Evolutionary conservation across 2,113 vertebrate species (phyloP).

Genomic region (Mola mola): DNA sequence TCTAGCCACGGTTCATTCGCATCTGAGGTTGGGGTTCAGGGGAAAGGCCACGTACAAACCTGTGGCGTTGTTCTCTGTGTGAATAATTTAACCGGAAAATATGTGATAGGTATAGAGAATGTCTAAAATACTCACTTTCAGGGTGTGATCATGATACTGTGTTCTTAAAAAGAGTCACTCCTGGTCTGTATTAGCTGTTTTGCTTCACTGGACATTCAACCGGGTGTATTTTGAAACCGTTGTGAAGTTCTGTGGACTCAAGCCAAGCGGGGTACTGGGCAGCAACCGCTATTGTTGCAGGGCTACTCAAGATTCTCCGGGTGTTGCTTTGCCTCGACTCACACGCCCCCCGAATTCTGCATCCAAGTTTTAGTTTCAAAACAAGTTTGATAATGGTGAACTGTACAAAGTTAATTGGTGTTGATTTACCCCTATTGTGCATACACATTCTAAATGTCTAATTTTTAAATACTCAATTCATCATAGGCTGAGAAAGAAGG

Average conservation of each 20-base stretch:
- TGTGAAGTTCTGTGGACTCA: slow-evolving; percentile 20
- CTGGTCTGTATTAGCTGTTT: slow-evolving; percentile 28
- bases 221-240: slow-evolving; percentile 41
- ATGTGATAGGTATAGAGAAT: slow-evolving; percentile 3
- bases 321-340: slow-evolving; percentile 41
- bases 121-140: slow-evolving; percentile 1
- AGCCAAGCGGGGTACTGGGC: slow-evolving; percentile 39
- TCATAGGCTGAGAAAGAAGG: slow-evolving; percentile 21
- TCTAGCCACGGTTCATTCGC: slow-evolving; percentile 18
- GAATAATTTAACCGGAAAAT: slow-evolving; percentile 3
- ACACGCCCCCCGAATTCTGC: slow-evolving; percentile 33
- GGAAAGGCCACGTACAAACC: slow-evolving; percentile 4
- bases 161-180: slow-evolving; percentile 43
- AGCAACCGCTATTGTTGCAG: slow-evolving; percentile 55
- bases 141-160: slow-evolving; percentile 39
- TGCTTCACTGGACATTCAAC: slow-evolving; percentile 29
- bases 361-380: slow-evolving; percentile 26
- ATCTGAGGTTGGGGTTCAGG: slow-evolving; percentile 4
- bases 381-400: no score
- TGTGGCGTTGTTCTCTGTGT: background rate
- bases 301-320: slow-evolving; percentile 63
- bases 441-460: no score
- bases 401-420: no score
- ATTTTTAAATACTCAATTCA: no score
- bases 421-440: no score